Conservation (phyloP, 2,797 vertebrate genomes). For the Schizopygopsis malacanthus region DNA sequence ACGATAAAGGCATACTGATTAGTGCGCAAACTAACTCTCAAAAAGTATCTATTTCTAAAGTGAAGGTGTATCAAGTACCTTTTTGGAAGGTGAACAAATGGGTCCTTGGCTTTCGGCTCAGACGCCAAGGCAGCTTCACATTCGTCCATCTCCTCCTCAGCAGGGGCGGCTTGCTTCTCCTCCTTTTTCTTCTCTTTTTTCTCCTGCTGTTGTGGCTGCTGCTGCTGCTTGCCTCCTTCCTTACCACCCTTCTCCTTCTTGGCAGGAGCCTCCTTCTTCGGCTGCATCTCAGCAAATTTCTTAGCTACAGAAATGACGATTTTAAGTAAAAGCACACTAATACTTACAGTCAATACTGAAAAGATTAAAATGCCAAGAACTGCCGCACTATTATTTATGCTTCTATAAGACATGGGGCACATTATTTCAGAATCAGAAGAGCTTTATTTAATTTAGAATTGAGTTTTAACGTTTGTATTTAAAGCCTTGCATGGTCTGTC, state of each 20-base stretch:
- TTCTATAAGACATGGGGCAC: not conserved
- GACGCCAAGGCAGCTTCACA: conserved; percentile 87
- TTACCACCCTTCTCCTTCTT: conserved; percentile 87
- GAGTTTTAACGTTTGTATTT: too few relatives aligned
- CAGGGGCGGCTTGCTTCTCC: conserved; percentile 78
- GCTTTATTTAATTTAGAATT: too few relatives aligned
- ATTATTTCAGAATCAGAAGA: not conserved
- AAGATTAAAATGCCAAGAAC: not conserved
- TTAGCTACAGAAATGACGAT: conserved; percentile 77
- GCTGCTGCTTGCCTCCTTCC: conserved; percentile 77
- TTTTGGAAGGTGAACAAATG: conserved; percentile 88
- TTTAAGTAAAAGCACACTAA: not conserved
- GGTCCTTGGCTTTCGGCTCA: conserved; percentile 93
- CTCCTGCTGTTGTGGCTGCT: conserved; percentile 74
- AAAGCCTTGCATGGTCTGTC: too few relatives aligned
- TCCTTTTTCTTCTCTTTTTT: conserved; percentile 89
- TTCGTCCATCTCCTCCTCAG: conserved; percentile 87
- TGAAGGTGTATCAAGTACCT: conserved; percentile 75
- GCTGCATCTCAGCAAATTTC: conserved; percentile 91
- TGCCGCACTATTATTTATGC: not conserved
- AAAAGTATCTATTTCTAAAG: not conserved
- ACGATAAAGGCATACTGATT: conserved; percentile 63
- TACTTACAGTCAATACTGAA: not conserved
- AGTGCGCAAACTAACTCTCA: not conserved
- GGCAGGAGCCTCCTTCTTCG: conserved; percentile 85